Base-by-base conservation (phyloP, 2,113 vertebrate species). In the Zosterops hypoxanthus region DNA sequence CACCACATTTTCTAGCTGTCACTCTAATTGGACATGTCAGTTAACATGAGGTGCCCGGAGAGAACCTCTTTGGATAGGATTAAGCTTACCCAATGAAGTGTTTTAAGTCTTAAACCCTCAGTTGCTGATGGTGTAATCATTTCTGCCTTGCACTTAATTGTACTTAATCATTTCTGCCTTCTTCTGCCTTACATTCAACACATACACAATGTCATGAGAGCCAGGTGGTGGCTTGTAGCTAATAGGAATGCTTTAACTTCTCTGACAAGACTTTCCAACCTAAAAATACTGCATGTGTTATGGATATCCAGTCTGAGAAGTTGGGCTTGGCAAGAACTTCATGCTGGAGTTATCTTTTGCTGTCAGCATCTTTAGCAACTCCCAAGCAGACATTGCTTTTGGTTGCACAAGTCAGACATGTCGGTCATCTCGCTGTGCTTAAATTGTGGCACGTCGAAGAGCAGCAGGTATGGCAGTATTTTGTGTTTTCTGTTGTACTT, bases 11-110 rank as follows among this genome's bases (percentile, higher is more conserved):
- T 97, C 94, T 87, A 89, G 63, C 57, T 14, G 31, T 97, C 93
- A 95, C 46, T 63, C 69, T 99, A 98, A 99, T 98, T 98, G 96
- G 95, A 97, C 89, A 41, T 98, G 98, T 98, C 98, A 98, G 94
- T 80, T 93, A 96, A 95, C 98, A 98, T 98, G 98, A 97, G 98
- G 98, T 98, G 98, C 94, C 97, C 98, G 93, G 84, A 90, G 96
- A 96, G 96, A 95, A 97, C 96, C 95, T 97, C 96, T 95, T 59
- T 92, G 94, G 86, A 97, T 95, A 95, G 93, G 98, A 98, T 98
- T 97, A 96, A 97, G 97, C 97, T 98, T 98, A 97, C 95, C 94
- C 88, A 95, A 13, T 88, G 89, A 94, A 89, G 92, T 97, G 96
- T 96, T 94, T 96, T 95, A 97, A 97, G 90, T 95, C 97, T 96